A percentile compares a stretch with the other conserved stretches of the same genome.
Evolutionary conservation across 2,797 vertebrate species (phyloP).

Genomic region (Phrynocephalus vlangalii): DNA sequence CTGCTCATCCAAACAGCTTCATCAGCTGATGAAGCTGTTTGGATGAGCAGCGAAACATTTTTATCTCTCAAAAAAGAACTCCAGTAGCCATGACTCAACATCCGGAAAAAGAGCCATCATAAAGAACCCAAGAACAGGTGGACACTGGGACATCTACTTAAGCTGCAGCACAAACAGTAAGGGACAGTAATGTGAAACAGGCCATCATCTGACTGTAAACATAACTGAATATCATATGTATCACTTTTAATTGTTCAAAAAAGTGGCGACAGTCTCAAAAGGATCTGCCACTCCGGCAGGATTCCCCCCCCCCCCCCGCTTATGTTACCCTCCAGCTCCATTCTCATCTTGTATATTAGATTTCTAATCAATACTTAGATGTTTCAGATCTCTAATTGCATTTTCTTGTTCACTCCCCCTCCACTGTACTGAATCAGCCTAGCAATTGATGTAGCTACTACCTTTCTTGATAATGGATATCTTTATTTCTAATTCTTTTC

Average conservation of each 20-base stretch:
- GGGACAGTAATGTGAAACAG: neutral
- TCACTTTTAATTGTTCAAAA: neutral
- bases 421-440: neutral
- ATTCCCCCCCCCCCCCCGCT: neutral
- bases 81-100: no score
- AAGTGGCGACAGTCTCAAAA: neutral
- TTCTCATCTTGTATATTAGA: conserved; percentile 1
- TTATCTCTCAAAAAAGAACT: no score
- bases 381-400: neutral
- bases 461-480: neutral
- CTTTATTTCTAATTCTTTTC: neutral
- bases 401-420: neutral
- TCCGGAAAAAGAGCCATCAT: neutral
- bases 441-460: neutral
- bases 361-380: neutral
- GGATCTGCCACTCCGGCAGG: neutral
- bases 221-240: no score
- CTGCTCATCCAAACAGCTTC: no score
- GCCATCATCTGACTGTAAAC: neutral
- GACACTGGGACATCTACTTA: no score
- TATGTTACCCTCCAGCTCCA: neutral
- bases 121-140: neutral
- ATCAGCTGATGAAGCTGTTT: no score
- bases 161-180: neutral
- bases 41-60: no score